These are phyloP conservation scores for Protobothrops mucrosquamatus DNA, from an alignment of 2,113 vertebrate species.

Conservation along the genomic window DNA sequence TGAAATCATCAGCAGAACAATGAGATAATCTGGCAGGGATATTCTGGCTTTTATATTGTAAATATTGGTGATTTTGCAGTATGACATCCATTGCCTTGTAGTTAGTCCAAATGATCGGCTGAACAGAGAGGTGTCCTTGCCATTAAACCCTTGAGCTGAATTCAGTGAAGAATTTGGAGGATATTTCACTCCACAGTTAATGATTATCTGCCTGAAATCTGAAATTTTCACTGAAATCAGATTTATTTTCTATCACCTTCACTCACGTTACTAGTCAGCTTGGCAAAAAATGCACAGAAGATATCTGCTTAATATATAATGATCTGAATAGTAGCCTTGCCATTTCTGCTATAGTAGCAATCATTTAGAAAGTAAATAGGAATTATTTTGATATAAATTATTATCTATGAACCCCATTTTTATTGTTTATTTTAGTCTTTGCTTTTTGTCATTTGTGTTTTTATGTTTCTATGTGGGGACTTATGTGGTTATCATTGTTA, in stretches of 20 bases:
- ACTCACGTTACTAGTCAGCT: not conserved
- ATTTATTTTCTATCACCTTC: not conserved
- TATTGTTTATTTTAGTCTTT: not conserved
- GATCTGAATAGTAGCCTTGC: not conserved
- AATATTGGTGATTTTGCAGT: not conserved
- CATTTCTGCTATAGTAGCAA: not conserved
- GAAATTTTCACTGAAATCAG: not conserved
- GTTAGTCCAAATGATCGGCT: not conserved
- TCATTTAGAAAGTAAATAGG: not conserved
- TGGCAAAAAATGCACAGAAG: not conserved
- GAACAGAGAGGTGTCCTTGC: not conserved
- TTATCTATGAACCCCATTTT: not conserved
- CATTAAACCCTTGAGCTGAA: not conserved
- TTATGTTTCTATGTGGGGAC: not conserved
- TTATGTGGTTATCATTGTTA: not conserved
- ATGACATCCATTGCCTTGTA: accelerated
- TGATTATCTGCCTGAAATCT: not conserved
- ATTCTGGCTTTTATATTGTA: not conserved
- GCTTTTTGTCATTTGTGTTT: not conserved
- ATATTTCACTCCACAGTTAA: not conserved
- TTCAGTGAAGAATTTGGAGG: not conserved
- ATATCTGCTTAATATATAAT: not conserved
- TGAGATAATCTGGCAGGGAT: not conserved
- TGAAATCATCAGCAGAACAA: not conserved
- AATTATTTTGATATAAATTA: not conserved